Conservation (phyloP, 1,140 invertebrate genomes). For the Protaetia brevitarsis region DNA sequence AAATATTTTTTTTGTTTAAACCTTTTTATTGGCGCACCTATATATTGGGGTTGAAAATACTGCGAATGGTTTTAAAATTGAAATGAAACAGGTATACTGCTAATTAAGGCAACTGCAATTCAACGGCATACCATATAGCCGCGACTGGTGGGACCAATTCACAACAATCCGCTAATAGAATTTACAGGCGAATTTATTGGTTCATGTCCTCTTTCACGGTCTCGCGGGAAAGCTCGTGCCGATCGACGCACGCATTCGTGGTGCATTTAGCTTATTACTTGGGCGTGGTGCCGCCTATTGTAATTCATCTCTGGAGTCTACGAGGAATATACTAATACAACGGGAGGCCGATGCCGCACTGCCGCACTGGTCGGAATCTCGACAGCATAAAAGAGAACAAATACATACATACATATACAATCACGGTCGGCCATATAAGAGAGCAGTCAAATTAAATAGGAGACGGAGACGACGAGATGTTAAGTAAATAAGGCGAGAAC, state of each 20-base stretch:
- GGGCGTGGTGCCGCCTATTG: background rate
- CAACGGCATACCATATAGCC: background rate
- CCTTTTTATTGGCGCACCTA: too few species aligned
- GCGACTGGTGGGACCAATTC: background rate
- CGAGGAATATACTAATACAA: background rate
- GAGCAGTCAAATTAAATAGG: background rate
- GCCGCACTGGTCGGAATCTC: background rate
- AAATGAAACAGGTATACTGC: too few species aligned
- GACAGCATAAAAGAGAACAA: background rate
- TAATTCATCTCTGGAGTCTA: slow-evolving; percentile 6
- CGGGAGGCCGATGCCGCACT: background rate
- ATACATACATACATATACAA: too few species aligned
- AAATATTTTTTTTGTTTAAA: too few species aligned
- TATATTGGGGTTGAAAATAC: too few species aligned
- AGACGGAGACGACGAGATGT: background rate
- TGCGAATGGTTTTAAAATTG: too few species aligned
- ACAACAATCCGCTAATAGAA: too few species aligned
- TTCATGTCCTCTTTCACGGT: too few species aligned
- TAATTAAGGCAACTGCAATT: background rate
- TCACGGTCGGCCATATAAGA: too few species aligned
- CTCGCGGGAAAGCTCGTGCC: too few species aligned
- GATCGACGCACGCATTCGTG: background rate
- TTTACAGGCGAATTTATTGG: too few species aligned
- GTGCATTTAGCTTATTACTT: background rate
- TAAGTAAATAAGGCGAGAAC: slow-evolving; percentile 11